These are phyloP conservation scores for Leucoraja erinaceus DNA, from an alignment of 2,113 vertebrate species.

Conservation along the genomic window DNA sequence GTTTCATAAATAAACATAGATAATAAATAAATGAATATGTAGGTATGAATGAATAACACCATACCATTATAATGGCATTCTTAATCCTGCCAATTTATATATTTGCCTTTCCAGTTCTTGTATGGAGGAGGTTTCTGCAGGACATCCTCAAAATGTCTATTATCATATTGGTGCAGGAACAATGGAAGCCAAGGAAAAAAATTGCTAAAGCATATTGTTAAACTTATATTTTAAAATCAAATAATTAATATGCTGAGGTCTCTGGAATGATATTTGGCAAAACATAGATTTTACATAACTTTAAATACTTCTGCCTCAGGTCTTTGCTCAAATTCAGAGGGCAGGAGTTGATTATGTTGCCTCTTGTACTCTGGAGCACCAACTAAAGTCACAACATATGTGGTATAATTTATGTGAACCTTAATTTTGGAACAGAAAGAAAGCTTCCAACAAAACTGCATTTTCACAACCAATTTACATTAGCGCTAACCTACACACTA, in stretches of 20 bases:
- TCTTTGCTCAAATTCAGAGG: not conserved
- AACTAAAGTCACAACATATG: constrained; percentile 3
- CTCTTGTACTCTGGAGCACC: not conserved
- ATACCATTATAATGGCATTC: not conserved
- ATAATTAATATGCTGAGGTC: not conserved
- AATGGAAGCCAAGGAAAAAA: not conserved
- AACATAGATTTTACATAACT: not conserved
- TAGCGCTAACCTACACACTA: too few relatives aligned
- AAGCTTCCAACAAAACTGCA: not conserved
- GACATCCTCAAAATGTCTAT: not conserved
- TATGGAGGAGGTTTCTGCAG: not conserved
- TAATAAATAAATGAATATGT: not conserved
- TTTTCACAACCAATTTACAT: constrained; percentile 8
- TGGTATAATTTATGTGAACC: constrained; percentile 1
- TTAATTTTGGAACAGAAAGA: constrained; percentile 15
- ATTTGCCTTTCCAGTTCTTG: not conserved
- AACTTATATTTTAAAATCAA: too few relatives aligned
- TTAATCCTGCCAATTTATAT: not conserved
- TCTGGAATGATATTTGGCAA: not conserved
- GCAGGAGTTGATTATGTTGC: constrained; percentile 15
- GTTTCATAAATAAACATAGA: not conserved
- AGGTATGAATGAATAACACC: not conserved
- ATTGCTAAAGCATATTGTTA: not conserved
- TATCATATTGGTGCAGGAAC: not conserved
- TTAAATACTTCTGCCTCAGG: not conserved